Conservation (phyloP, 2,797 vertebrate species). For the Poecilia gillii region DNA sequence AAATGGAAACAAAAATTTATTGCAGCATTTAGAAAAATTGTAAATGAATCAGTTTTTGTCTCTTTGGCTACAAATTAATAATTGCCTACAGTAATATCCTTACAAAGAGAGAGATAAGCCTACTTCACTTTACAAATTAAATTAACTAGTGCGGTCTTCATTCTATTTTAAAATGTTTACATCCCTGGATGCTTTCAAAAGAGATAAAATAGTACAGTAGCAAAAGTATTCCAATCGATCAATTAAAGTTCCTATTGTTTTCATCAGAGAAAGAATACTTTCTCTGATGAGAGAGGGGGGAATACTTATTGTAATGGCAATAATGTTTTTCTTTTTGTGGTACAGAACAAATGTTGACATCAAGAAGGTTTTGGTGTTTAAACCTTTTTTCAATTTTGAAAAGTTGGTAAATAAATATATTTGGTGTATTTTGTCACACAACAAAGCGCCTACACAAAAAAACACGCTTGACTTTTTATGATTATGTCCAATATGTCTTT, state of each 20-base stretch:
- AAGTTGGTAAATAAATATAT: slow-evolving; percentile 2
- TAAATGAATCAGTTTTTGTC: not conserved
- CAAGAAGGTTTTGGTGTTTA: not conserved
- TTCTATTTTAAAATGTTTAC: not conserved
- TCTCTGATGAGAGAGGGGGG: no score
- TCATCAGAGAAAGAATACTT: not conserved
- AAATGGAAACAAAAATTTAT: not conserved
- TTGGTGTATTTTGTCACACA: slow-evolving; percentile 11
- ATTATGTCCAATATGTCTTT: slow-evolving; percentile 30
- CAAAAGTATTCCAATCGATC: not conserved
- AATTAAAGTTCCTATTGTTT: not conserved
- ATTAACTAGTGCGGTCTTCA: not conserved
- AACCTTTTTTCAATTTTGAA: slow-evolving; percentile 1
- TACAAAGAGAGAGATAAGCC: not conserved
- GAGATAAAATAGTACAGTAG: not conserved
- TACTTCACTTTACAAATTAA: not conserved
- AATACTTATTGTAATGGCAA: not conserved
- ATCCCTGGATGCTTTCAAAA: not conserved
- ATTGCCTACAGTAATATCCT: not conserved
- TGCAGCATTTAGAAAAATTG: not conserved
- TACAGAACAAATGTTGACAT: not conserved
- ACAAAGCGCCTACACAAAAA: slow-evolving; percentile 10
- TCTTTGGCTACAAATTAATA: not conserved
- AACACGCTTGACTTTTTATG: slow-evolving; percentile 10
- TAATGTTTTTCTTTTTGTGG: not conserved